Evolutionary conservation across 1,140 invertebrate genomes (phyloP), one percentile per base, ranked within the genome.

Genomic region (Aphaenogaster rudis): DNA sequence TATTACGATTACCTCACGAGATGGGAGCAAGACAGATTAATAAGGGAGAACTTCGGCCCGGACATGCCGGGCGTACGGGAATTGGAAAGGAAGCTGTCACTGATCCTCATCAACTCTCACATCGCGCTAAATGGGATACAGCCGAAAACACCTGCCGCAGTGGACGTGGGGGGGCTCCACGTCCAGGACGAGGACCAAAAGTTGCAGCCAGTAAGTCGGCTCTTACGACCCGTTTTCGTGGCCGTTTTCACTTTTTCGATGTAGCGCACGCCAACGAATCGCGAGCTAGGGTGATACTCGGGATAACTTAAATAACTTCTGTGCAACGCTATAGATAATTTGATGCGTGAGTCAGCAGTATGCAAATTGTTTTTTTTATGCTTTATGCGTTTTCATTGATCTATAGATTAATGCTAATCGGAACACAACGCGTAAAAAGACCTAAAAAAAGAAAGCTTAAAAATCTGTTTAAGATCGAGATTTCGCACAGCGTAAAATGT

Each of bases 121-220:
- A 96, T 96, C 69, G 92, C 94, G 2, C 69, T 96, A 5, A 96
- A 95, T 85, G 94, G 94, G 3, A 92, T 96, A 0, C 94, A 94
- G 57, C 95, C 96, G 0, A 92, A 92, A 13, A 92, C 95, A 2
- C 96, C 96, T 0, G 95, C 94, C 45, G 89, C 96, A 1, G 90
- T 97, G 6, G 96, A 97, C 93, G 95, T 97, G 21, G 96, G 96
- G 9, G 97, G 96, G n/a, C 89, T 97, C 4, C 96, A 96, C 84
- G 91, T 96, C 3, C 88, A 93, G 6, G 92, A 95, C 0, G 91
- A 94, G 0, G 87, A 50, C 4, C 28, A 88, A 1, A 79, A 92
- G 59, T 72, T 94, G 21, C 42, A 88, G 0, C 21, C 64, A 1
- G 94, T 94, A 90, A 92, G 72, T 48, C 2, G 6, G 1, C 48